A percentile compares a stretch with the other conserved stretches of the same genome.
Evolutionary conservation across 2,888 invertebrate species (phyloP).

Genomic region (Caenorhabditis sinica): DNA sequence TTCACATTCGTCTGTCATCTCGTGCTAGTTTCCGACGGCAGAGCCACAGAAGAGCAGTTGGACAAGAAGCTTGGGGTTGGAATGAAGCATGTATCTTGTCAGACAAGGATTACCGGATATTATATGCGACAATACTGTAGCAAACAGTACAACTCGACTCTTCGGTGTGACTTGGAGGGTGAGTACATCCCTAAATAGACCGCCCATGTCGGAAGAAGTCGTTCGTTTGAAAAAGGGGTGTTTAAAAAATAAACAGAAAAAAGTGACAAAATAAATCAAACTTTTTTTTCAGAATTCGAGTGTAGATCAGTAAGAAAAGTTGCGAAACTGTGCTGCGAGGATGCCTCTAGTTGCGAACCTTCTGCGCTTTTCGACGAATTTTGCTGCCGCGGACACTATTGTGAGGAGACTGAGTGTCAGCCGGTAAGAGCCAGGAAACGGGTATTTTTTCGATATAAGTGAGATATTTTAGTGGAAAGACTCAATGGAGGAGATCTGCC

Average conservation of each 20-base stretch:
- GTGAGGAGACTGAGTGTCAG: conserved; percentile 48
- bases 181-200: too few species aligned
- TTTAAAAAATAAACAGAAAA: too few species aligned
- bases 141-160: conserved; percentile 50
- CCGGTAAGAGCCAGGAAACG: conserved; percentile 13
- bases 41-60: conserved; percentile 52
- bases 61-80: conserved; percentile 57
- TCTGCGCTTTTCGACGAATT: conserved; percentile 50
- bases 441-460: not conserved
- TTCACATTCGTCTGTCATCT: conserved; percentile 17
- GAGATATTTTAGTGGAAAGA: conserved; percentile 65
- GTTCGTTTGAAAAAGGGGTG: too few species aligned
- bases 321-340: conserved; percentile 61
- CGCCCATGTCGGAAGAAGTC: too few species aligned
- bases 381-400: conserved; percentile 51
- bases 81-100: conserved; percentile 62
- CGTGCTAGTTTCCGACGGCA: conserved; percentile 26
- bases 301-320: conserved; percentile 56
- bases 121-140: conserved; percentile 62
- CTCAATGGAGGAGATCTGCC: conserved; percentile 58
- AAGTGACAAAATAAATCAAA: too few species aligned
- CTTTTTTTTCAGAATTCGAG: conserved; percentile 42
- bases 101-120: conserved; percentile 62
- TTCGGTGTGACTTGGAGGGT: conserved; percentile 62
- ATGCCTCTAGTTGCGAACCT: conserved; percentile 61